Evolutionary conservation across 2,797 vertebrate species (phyloP), one percentile per base, ranked within the genome.

Genomic region (Diceros bicornis): DNA sequence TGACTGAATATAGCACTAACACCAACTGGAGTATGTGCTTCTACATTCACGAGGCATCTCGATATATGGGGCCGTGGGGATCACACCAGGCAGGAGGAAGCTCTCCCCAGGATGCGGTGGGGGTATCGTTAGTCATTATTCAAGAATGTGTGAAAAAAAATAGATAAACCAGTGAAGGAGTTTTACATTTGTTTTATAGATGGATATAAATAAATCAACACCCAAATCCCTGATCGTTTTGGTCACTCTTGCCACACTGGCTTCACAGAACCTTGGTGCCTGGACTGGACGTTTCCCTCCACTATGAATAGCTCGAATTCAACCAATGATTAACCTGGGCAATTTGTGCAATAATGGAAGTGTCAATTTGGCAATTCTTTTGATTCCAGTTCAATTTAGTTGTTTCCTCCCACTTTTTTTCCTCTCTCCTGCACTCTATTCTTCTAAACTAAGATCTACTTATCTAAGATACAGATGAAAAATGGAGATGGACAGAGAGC

Each of bases 141-240:
- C 79, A 91, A 75, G 10, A 95, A 94, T 77, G 5, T 95, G 4
- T 27, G 78, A 21, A 41, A 52, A 64, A 95, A 85, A 74, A 79
- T 25, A 89, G 50, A 52, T 92, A 74, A 68, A 87, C 68, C 2
- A 16, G 0, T 91, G 68, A 62, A 34, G 11, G 29, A 84, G 52
- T 77, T 71, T 78, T 92, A 62, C 78, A 68, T 92, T 92, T 94
- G 11, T 84, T 92, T 92, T 59, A 87, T 69, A 74, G 85, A 32
- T 86, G 34, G 10, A 72, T 83, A 47, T 71, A 41, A 91, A 41
- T 81, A 59, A 23, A 61, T 77, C 44, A 29, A 84, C 18, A 92
- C 14, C 17, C 23, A 84, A 34, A 32, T 55, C 16, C 27, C 23
- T 92, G 55, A 85, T 91, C 4, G 61, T 66, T 91, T 68, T 41